Percentiles rank a stretch among this genome's conserved stretches.
phyloP scores from a whole-genome alignment of 1,140 invertebrate genomes.

The Drosophila melanogaster region DNA sequence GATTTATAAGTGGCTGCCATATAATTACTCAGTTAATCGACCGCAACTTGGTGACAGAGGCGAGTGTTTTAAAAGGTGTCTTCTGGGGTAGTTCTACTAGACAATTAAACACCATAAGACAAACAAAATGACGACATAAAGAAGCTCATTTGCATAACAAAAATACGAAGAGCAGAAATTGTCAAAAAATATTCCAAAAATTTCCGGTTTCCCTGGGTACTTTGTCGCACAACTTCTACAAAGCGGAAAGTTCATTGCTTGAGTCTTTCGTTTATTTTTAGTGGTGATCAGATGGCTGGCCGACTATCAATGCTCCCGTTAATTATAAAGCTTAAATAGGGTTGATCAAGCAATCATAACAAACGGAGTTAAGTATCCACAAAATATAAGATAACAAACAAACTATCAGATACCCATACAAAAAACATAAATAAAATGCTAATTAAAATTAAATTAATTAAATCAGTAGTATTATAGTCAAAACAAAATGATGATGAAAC shows the following conservation, averaged over 20 bases:
- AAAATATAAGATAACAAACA: slow-evolving; percentile 17
- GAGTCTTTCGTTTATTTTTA: slow-evolving; percentile 36
- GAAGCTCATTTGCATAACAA: slow-evolving; percentile 62
- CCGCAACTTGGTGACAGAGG: slow-evolving; percentile 22
- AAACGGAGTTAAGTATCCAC: slow-evolving; percentile 22
- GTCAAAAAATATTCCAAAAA: slow-evolving; percentile 50
- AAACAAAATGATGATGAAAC: slow-evolving; percentile 4
- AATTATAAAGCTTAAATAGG: slow-evolving; percentile 29
- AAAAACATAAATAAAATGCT: slow-evolving; percentile 60
- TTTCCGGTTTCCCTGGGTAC: slow-evolving; percentile 44
- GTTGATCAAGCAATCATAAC: slow-evolving; percentile 25
- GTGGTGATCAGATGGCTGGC: slow-evolving; percentile 25
- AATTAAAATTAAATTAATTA: slow-evolving; percentile 68
- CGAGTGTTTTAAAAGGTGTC: slow-evolving; percentile 20
- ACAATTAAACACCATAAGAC: slow-evolving; percentile 52
- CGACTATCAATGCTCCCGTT: slow-evolving; percentile 26
- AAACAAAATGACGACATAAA: slow-evolving; percentile 31
- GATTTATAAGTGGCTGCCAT: slow-evolving; percentile 40
- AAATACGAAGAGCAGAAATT: slow-evolving; percentile 38
- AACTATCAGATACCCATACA: slow-evolving; percentile 43
- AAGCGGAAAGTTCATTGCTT: slow-evolving; percentile 30
- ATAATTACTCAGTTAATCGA: slow-evolving; percentile 34
- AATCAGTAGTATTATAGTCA: slow-evolving; percentile 18
- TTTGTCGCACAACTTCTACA: slow-evolving; percentile 27
- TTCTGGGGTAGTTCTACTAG: slow-evolving; percentile 15